A percentile compares a stretch with the other conserved stretches of the same genome.
Conservation (phyloP, 2,888 invertebrate genomes). For the Phyllotreta striolata region DNA sequence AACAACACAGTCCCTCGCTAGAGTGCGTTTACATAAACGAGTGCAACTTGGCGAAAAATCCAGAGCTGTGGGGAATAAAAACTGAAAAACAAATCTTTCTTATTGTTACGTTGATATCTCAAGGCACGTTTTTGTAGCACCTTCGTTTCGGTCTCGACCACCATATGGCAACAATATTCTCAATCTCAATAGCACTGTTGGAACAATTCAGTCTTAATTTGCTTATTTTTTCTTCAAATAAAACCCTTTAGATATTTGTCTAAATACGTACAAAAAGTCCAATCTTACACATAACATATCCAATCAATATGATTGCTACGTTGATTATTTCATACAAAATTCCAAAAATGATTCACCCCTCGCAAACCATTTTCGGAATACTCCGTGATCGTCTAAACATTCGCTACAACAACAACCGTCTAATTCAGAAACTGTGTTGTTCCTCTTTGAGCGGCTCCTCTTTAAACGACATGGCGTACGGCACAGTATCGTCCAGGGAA, state of each 20-base stretch:
- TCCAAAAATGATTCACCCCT: not conserved
- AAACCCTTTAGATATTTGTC: not conserved
- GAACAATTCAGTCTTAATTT: conserved; percentile 14
- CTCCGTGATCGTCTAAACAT: not conserved
- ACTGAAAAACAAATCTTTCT: conserved; percentile 9
- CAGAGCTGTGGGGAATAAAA: not conserved
- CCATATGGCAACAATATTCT: conserved; percentile 8
- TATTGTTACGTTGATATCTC: not conserved
- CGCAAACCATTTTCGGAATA: not conserved
- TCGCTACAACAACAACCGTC: not conserved
- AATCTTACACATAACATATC: not conserved
- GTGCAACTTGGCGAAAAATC: not conserved
- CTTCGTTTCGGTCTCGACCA: conserved; percentile 6
- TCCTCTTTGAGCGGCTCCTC: conserved; percentile 66
- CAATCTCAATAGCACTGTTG: conserved; percentile 7
- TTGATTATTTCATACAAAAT: conserved; percentile 2
- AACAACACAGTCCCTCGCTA: not conserved
- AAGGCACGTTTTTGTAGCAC: conserved; percentile 5
- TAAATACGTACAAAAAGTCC: conserved; percentile 16
- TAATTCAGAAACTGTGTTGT: conserved; percentile 56
- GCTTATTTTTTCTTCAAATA: too few species aligned
- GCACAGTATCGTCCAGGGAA: conserved; percentile 55
- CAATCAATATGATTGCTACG: conserved; percentile 18
- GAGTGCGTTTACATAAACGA: conserved; percentile 7
- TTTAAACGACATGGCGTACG: conserved; percentile 62